These are phyloP conservation scores for Leucophenga maculata DNA, from an alignment of 2,888 invertebrate genomes.

Conservation along the genomic window DNA sequence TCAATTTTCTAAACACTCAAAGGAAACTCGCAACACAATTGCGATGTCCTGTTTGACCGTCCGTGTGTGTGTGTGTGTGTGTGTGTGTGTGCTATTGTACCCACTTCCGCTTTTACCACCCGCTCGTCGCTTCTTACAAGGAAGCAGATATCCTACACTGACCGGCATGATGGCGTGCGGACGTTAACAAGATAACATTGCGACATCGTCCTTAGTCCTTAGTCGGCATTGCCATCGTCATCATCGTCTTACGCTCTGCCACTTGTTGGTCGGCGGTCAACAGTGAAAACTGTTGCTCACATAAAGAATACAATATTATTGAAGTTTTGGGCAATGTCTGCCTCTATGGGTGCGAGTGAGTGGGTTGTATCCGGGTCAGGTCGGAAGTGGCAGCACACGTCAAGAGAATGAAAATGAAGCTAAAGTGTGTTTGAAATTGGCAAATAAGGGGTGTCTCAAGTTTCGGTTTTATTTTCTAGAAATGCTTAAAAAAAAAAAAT, in stretches of 20 bases:
- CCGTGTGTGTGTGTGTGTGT: slow-evolving; percentile 7
- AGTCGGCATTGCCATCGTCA: no score
- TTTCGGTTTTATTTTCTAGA: no score
- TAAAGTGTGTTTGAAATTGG: no score
- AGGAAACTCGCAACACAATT: slow-evolving; percentile 43
- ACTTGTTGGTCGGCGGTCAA: slow-evolving; percentile 23
- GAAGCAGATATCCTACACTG: not conserved
- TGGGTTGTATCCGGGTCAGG: not conserved
- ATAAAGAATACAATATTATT: slow-evolving; percentile 23
- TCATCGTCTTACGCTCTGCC: slow-evolving; percentile 12
- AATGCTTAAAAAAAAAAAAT: no score
- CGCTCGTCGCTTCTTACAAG: not conserved
- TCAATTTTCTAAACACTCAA: slow-evolving; percentile 46
- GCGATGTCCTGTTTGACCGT: slow-evolving; percentile 31
- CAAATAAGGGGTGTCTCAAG: no score
- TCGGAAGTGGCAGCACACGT: no score
- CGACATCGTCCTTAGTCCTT: not conserved
- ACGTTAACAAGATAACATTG: slow-evolving; percentile 47
- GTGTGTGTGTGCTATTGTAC: not conserved
- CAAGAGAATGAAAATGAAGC: not conserved
- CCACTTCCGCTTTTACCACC: not conserved
- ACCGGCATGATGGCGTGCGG: slow-evolving; percentile 47
- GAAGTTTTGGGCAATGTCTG: slow-evolving; percentile 9
- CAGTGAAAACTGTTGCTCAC: slow-evolving; percentile 10
- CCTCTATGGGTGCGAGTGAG: not conserved